These are phyloP conservation scores for Apostichopus japonicus DNA, from an alignment of 35 echinoderm and acorn worm species.

Conservation along the genomic window DNA sequence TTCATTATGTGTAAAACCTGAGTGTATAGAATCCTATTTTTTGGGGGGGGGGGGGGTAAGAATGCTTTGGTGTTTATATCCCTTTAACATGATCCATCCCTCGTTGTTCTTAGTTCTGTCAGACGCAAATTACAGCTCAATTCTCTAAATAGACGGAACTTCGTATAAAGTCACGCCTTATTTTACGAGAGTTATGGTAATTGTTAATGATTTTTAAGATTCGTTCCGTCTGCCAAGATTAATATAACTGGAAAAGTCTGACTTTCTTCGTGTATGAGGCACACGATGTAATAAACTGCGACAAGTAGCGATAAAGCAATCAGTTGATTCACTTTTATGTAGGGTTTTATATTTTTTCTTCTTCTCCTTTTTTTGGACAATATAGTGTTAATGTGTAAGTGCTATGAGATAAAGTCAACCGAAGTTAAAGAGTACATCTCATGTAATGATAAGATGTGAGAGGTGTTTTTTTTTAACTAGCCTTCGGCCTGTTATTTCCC, in stretches of 20 bases:
- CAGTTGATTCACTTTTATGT: not conserved
- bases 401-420: not conserved
- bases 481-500: no score
- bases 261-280: not conserved
- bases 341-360: not conserved
- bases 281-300: not conserved
- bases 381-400: not conserved
- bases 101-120: no score
- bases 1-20: no score
- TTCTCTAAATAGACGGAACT: not conserved
- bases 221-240: slow-evolving; percentile 12
- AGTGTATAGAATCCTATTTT: no score
- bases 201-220: not conserved
- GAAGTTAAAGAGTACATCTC: not conserved
- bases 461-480: not conserved
- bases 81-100: not conserved
- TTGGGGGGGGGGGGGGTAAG: no score
- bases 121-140: not conserved
- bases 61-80: not conserved
- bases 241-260: not conserved
- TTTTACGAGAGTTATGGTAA: not conserved
- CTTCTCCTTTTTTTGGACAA: no score
- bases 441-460: not conserved
- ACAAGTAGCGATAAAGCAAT: not conserved
- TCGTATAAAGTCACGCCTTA: slow-evolving; percentile 8